Base-by-base conservation (phyloP, 2,888 invertebrate genomes). In the Crioceris asparagi region DNA sequence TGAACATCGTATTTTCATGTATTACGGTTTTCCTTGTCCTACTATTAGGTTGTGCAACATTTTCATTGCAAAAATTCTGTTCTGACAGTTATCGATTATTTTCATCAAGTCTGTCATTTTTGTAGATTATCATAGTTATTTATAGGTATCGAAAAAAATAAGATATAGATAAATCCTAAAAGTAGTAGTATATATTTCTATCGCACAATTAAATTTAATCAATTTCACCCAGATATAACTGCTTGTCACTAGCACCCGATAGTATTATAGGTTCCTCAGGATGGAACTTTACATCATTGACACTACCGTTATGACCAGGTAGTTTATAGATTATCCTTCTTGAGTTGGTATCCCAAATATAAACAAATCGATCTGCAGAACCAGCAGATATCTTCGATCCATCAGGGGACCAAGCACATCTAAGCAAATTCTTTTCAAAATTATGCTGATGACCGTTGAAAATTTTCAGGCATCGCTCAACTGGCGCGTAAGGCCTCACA, bases 241-340 rank as follows among this genome's bases (percentile, higher is more conserved):
- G 85, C 64, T 96, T 97, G 65, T 98, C 98, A 64, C 93, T 94
- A 25, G 91, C 86, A 7, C 81, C 91, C 0, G 97, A 97, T 25
- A 88, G 73, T 49, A 97, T 79, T 35, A 99, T 82, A 4, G 96
- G 88, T 62, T 99, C 96, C 19, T 75, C 76, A 0, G 85, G 86
- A 67, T 98, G 97, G 64, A 99, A 94, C 63, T 90, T 87, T 1
- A 93, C 81, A 61, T 91, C 93, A 60, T 96, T 97, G 17, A 99
- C 93, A 44, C 93, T 84, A 23, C 98, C 98, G 65, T 91, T 86
- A 65, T 99, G 98, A 0, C 98, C 98, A 0, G 98, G 97, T 49
- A 99, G 71, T 67, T 93, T 94, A 69, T 97, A 99, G 21, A 94
- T 66, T 50, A 97, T 85, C 43, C 92, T 74, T 17, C 94, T 73